Evolutionary conservation across 1,140 invertebrate genomes (phyloP).

Genomic region (Temnothorax nylanderi): DNA sequence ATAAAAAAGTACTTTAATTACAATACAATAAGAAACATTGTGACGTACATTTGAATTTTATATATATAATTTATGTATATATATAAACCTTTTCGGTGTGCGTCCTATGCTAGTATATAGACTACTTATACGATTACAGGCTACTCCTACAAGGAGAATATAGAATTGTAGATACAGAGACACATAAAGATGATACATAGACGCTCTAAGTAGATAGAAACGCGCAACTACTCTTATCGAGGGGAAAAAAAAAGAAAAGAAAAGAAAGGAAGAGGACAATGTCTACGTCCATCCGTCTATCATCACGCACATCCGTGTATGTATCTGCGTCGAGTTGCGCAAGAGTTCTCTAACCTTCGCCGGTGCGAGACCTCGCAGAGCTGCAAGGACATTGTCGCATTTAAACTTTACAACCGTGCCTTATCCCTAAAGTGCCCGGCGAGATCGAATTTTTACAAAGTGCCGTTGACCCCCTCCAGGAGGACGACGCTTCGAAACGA

Average conservation of each 20-base stretch:
- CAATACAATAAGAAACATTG: conserved; percentile 58
- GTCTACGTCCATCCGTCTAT: conserved; percentile 32
- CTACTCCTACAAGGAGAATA: conserved; percentile 43
- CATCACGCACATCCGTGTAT: not conserved
- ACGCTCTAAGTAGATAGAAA: conserved; percentile 65
- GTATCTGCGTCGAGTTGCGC: not conserved
- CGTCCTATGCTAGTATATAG: not conserved
- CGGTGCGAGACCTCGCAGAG: not conserved
- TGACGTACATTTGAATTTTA: conserved; percentile 48
- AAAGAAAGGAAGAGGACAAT: conserved; percentile 42
- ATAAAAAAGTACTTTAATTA: conserved; percentile 62
- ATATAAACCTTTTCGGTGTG: conserved; percentile 35
- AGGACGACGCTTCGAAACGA: not conserved
- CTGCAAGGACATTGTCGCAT: not conserved
- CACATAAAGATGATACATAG: conserved; percentile 41
- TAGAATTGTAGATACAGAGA: conserved; percentile 31
- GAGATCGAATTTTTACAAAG: conserved; percentile 1
- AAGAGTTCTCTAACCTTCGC: not conserved
- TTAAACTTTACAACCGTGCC: conserved; percentile 21
- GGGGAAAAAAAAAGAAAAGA: conserved; percentile 51
- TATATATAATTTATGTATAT: conserved; percentile 43
- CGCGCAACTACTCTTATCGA: conserved; percentile 63
- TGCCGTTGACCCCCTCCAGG: not conserved
- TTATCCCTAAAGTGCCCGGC: conserved; percentile 6
- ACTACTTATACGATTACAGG: conserved; percentile 12